Conservation (phyloP, 1,140 invertebrate genomes). For the Drosophila novamexicana region DNA sequence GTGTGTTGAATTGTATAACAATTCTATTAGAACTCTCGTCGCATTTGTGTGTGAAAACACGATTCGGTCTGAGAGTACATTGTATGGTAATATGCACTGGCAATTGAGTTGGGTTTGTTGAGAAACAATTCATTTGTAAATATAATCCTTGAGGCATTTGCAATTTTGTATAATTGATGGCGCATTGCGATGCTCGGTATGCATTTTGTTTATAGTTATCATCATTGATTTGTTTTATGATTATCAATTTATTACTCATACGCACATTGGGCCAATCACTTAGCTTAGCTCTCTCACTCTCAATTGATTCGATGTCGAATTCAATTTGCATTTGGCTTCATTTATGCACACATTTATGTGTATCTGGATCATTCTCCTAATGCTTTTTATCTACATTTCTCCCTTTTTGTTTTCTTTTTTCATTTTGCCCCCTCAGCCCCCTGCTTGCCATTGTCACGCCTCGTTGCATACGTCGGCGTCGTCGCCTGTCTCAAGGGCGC, state of each 20-base stretch:
- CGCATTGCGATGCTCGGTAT: neutral
- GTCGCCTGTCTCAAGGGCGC: constrained; percentile 49
- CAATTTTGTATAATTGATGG: neutral
- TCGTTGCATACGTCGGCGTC: constrained; percentile 32
- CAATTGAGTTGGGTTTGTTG: neutral
- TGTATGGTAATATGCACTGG: too few relatives aligned
- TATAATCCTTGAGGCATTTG: neutral
- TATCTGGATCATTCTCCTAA: neutral
- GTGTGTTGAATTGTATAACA: neutral
- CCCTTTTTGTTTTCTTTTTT: constrained; percentile 1
- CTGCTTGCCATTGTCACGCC: constrained; percentile 6
- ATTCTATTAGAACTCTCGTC: neutral
- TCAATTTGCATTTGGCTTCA: constrained; percentile 31
- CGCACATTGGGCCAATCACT: constrained; percentile 32
- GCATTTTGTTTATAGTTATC: neutral
- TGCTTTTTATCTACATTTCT: neutral
- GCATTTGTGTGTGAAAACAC: neutral
- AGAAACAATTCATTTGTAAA: neutral
- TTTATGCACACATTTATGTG: constrained; percentile 4
- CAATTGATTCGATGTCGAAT: constrained; percentile 21
- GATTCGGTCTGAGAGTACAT: neutral
- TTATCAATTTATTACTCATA: constrained; percentile 33
- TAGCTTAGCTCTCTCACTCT: constrained; percentile 17
- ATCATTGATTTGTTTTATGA: neutral
- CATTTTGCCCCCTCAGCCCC: neutral